Conservation (phyloP, 1,140 invertebrate genomes). For the Pseudomyrmex sp. region DNA sequence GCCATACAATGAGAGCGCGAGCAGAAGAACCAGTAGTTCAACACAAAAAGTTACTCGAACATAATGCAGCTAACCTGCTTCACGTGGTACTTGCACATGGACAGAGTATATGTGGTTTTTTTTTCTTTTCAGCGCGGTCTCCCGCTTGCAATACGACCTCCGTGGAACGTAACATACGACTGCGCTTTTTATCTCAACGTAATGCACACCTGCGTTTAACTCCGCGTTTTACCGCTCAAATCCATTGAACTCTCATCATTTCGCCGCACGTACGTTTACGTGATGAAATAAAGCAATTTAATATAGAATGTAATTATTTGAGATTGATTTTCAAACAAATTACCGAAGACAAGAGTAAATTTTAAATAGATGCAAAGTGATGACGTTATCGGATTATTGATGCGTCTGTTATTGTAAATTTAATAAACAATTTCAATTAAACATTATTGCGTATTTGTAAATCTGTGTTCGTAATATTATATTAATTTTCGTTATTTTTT, state of each 20-base stretch:
- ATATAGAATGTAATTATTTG: neutral
- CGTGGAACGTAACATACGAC: constrained; percentile 9
- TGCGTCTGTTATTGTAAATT: neutral
- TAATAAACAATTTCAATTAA: neutral
- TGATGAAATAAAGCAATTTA: neutral
- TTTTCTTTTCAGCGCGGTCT: constrained; percentile 6
- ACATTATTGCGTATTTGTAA: neutral
- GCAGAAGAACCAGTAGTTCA: constrained; percentile 42
- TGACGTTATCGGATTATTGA: neutral
- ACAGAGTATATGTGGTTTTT: constrained; percentile 5
- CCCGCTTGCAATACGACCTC: neutral
- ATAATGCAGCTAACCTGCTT: constrained; percentile 49
- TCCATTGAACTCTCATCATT: constrained; percentile 5
- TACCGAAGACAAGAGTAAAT: neutral
- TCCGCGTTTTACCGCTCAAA: constrained; percentile 3
- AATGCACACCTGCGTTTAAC: constrained; percentile 23
- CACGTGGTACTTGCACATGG: constrained; percentile 18
- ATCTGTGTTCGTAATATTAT: neutral
- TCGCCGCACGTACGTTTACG: neutral
- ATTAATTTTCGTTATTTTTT: neutral
- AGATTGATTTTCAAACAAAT: neutral
- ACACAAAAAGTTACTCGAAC: constrained; percentile 44
- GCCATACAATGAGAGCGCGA: neutral
- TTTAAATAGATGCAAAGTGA: neutral
- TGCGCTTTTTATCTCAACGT: constrained; percentile 36